Percentiles rank a stretch among this genome's conserved stretches.
These are phyloP conservation scores for Omphaloscelis lunosa DNA, from an alignment of 2,888 invertebrate genomes.

Conservation along the genomic window DNA sequence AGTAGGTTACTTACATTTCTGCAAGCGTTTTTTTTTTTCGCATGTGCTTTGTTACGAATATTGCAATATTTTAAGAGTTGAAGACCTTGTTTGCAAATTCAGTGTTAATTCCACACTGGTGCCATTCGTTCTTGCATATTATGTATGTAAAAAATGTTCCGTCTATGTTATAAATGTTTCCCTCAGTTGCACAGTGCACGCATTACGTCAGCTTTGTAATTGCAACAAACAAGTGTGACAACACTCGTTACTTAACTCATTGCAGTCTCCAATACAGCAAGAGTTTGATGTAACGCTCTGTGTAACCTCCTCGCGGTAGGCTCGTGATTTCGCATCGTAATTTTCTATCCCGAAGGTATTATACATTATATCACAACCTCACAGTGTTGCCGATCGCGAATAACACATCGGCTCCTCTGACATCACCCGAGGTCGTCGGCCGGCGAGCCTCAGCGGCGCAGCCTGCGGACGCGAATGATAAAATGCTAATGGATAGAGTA, in stretches of 20 bases:
- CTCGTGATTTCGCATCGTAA: slow-evolving; percentile 77
- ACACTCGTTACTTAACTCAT: slow-evolving; percentile 86
- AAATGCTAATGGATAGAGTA: slow-evolving; percentile 87
- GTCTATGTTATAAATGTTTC: slow-evolving; percentile 63
- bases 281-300: slow-evolving; percentile 82
- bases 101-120: slow-evolving; percentile 36
- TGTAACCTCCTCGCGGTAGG: slow-evolving; percentile 73
- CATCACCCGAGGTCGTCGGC: slow-evolving; percentile 86
- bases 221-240: slow-evolving; percentile 87
- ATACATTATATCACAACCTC: slow-evolving; percentile 72
- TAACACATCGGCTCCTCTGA: slow-evolving; percentile 76
- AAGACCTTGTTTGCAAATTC: slow-evolving; percentile 46
- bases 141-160: slow-evolving; percentile 27
- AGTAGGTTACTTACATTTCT: slow-evolving; percentile 65
- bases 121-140: slow-evolving; percentile 37
- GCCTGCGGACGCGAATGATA: slow-evolving; percentile 84
- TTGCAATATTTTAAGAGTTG: slow-evolving; percentile 32
- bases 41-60: slow-evolving; percentile 52
- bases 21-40: slow-evolving; percentile 52
- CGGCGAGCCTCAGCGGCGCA: slow-evolving; percentile 75
- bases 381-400: slow-evolving; percentile 73
- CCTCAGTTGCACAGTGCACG: slow-evolving; percentile 68
- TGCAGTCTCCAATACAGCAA: slow-evolving; percentile 80
- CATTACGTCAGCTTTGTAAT: slow-evolving; percentile 83
- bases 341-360: slow-evolving; percentile 76